phyloP scores from a whole-genome alignment of 2,797 vertebrate genomes.

The Poecilia velifera region DNA sequence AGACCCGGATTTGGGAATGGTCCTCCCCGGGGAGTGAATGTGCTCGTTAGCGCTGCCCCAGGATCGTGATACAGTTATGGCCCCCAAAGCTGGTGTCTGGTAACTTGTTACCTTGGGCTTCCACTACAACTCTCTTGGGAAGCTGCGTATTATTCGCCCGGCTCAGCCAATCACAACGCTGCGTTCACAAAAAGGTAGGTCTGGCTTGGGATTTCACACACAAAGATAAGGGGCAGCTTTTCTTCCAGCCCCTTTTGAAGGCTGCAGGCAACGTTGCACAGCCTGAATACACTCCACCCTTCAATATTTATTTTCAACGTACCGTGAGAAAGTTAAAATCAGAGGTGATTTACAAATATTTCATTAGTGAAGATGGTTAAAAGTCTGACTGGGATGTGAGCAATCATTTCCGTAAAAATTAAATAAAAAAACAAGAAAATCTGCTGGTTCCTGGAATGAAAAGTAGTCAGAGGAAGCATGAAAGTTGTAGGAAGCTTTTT shows the following conservation, averaged over 20 bases:
- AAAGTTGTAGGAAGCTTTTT: background rate
- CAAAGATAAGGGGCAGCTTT: slow-evolving; percentile 53
- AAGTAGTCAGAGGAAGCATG: background rate
- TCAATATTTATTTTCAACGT: slow-evolving; percentile 24
- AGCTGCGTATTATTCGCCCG: slow-evolving; percentile 39
- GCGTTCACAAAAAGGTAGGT: slow-evolving; percentile 36
- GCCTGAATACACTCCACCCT: background rate
- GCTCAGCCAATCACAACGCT: slow-evolving; percentile 63
- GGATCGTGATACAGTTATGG: slow-evolving; percentile 60
- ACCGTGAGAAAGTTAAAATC: slow-evolving; percentile 13
- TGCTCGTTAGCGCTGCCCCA: slow-evolving; percentile 70
- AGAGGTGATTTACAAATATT: slow-evolving; percentile 10
- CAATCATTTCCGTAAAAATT: slow-evolving; percentile 5
- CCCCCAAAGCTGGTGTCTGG: slow-evolving; percentile 49
- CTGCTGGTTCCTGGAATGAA: background rate
- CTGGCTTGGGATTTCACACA: slow-evolving; percentile 55
- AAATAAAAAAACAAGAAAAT: background rate
- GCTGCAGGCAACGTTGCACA: slow-evolving; percentile 27
- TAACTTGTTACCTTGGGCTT: slow-evolving; percentile 51
- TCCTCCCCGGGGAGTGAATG: slow-evolving; percentile 62
- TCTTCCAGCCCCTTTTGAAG: slow-evolving; percentile 55
- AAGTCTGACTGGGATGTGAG: slow-evolving; percentile 11
- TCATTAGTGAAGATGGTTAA: background rate
- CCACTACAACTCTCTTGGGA: slow-evolving; percentile 60
- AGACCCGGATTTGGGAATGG: slow-evolving; percentile 32